Evolutionary conservation across 2,797 vertebrate species (phyloP).

Genomic region (Apodemus agrarius): DNA sequence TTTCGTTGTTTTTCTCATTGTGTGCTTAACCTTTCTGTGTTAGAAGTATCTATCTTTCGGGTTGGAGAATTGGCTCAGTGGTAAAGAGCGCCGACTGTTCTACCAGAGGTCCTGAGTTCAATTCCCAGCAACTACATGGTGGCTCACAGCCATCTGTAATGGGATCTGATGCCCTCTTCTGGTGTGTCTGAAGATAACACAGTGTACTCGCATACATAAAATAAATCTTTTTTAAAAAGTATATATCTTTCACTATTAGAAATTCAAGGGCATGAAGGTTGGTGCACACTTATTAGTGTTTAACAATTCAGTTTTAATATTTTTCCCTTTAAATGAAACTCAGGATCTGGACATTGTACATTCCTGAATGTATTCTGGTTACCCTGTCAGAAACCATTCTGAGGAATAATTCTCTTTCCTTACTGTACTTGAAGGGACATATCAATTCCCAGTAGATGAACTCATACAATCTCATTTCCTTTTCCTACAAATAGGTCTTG

Average conservation of each 20-base stretch:
- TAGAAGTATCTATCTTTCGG: background rate
- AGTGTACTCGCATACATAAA: too few relatives aligned
- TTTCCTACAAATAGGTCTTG: background rate
- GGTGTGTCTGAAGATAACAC: too few relatives aligned
- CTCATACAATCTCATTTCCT: background rate
- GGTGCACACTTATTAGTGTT: too few relatives aligned
- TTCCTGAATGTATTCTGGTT: background rate
- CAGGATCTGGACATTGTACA: background rate
- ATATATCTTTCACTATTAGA: too few relatives aligned
- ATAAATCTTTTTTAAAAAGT: too few relatives aligned
- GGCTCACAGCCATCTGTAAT: too few relatives aligned
- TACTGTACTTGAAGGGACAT: background rate
- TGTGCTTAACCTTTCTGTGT: background rate
- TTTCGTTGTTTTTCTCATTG: background rate
- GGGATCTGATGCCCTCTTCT: too few relatives aligned
- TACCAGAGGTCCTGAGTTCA: too few relatives aligned
- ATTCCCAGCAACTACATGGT: too few relatives aligned
- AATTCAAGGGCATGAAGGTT: too few relatives aligned
- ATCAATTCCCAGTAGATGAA: background rate
- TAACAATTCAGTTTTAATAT: background rate
- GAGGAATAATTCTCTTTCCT: background rate
- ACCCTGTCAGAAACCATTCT: background rate
- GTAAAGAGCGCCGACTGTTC: too few relatives aligned
- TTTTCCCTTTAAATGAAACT: background rate
- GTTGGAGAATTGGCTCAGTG: too few relatives aligned